A percentile compares a stretch with the other conserved stretches of the same genome.
Conservation (phyloP, 2,888 invertebrate genomes). For the Beris chalybata region DNA sequence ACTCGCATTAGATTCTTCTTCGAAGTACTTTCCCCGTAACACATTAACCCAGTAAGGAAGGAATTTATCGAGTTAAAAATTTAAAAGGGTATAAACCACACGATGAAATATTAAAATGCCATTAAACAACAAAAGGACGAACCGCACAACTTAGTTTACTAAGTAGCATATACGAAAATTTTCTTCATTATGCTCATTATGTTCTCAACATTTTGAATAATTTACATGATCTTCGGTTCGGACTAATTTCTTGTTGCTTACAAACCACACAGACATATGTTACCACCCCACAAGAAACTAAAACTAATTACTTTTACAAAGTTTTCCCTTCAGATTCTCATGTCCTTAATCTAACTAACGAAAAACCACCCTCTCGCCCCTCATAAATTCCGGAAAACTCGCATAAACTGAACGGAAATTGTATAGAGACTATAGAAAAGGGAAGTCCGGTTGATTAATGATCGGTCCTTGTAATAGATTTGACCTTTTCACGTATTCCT, state of each 20-base stretch:
- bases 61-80: neutral
- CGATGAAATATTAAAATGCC: constrained; percentile 13
- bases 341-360: constrained; percentile 12
- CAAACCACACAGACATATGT: constrained; percentile 16
- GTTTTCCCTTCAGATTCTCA: constrained; percentile 14
- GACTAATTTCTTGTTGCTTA: constrained; percentile 11
- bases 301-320: constrained; percentile 20
- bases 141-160: no score
- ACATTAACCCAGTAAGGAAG: no score
- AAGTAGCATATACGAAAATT: neutral
- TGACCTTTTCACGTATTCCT: no score
- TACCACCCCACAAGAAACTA: constrained; percentile 3
- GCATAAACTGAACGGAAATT: neutral
- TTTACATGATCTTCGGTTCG: constrained; percentile 19
- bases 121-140: constrained; percentile 10
- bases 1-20: no score
- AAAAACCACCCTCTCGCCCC: neutral
- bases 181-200: constrained; percentile 19
- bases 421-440: constrained; percentile 2
- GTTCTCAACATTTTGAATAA: constrained; percentile 25
- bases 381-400: no score
- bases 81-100: constrained; percentile 3
- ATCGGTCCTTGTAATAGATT: neutral
- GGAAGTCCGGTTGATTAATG: constrained; percentile 16
- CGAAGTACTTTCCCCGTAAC: no score